Percentiles rank a stretch among this genome's conserved stretches.
Evolutionary conservation across 2,888 invertebrate species (phyloP).

Genomic region (Polylopha cassiicola): DNA sequence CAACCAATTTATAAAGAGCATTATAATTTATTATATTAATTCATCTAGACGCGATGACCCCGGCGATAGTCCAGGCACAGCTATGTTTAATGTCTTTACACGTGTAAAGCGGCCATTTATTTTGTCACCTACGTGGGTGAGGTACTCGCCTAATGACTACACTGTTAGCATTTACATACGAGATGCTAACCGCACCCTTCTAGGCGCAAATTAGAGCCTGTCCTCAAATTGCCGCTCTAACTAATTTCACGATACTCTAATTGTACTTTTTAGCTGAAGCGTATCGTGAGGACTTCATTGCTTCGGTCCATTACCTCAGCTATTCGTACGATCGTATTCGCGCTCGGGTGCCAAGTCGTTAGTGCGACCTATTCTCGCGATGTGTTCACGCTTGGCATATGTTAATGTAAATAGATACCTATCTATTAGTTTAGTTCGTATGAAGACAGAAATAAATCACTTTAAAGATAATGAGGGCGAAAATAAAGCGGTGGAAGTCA

Average conservation of each 20-base stretch:
- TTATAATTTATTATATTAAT: conserved; percentile 44
- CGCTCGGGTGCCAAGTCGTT: conserved; percentile 57
- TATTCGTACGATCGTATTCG: conserved; percentile 36
- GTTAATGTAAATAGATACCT: conserved; percentile 44
- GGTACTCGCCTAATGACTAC: conserved; percentile 35
- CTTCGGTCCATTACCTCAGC: conserved; percentile 51
- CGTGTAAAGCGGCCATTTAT: conserved; percentile 38
- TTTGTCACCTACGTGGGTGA: conserved; percentile 48
- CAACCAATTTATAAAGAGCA: conserved; percentile 45
- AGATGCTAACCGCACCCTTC: conserved; percentile 40
- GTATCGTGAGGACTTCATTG: conserved; percentile 61
- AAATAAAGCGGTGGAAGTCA: conserved; percentile 69
- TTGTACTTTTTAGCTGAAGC: conserved; percentile 45
- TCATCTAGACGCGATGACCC: conserved; percentile 35
- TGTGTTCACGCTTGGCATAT: conserved; percentile 57
- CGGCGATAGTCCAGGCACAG: conserved; percentile 36
- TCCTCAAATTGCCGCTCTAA: conserved; percentile 47
- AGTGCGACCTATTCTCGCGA: conserved; percentile 59
- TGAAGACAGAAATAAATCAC: conserved; percentile 67
- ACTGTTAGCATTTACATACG: conserved; percentile 45
- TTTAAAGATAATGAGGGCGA: conserved; percentile 72
- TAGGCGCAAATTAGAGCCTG: conserved; percentile 42
- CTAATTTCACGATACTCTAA: conserved; percentile 57
- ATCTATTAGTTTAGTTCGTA: conserved; percentile 30
- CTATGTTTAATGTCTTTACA: conserved; percentile 25